Evolutionary conservation across 2,113 vertebrate species (phyloP), one percentile per base, ranked within the genome.

Genomic region (Corynorhinus townsendii): DNA sequence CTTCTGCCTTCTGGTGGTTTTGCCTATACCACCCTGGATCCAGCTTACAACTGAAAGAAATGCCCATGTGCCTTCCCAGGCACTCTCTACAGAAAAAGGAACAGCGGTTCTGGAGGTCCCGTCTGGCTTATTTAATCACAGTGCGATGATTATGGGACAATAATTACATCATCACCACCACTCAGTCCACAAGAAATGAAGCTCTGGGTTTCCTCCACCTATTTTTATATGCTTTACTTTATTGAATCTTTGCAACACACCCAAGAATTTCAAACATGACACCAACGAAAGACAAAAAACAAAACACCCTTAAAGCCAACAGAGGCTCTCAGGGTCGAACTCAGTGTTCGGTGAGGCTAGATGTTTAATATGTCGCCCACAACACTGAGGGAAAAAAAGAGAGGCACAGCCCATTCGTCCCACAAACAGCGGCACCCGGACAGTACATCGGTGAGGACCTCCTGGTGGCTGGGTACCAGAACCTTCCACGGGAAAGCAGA

Each of bases 401-500:
- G 33, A 52, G 20, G 45, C 4, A 66, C 2, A 40, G 73, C 14
- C 66, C 56, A n/a, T 47, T 1, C 2, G 7, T 24, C 38, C 43
- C 56, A 16, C 30, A 8, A 40, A 28, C 9, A 10, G n/a, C 30
- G 43, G 35, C 17, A 6, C 17, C 62, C 14, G 30, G 76, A 28
- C 9, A 12, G 28, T n/a, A 38, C 5, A 0, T 3, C 1, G 0
- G 28, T 15, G 35, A 59, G 8, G 40, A 28, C 3, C 3, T 76
- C 9, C 59, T 12, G 26, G 26, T 6, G 20, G 20, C 8, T 17
- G 1, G 24, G 2, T 22, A 62, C 22, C 28, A 49, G 85, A 75
- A 15, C 3, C 4, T 45, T 20, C 52, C 22, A 1, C 0, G 17
- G 59, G 15, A 9, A 24, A 30, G 28, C n/a, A 2, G 43, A 0